A percentile compares a stretch with the other conserved stretches of the same genome.
phyloP scores from a whole-genome alignment of 2,113 vertebrate genomes.

The Nipponia nippon region DNA sequence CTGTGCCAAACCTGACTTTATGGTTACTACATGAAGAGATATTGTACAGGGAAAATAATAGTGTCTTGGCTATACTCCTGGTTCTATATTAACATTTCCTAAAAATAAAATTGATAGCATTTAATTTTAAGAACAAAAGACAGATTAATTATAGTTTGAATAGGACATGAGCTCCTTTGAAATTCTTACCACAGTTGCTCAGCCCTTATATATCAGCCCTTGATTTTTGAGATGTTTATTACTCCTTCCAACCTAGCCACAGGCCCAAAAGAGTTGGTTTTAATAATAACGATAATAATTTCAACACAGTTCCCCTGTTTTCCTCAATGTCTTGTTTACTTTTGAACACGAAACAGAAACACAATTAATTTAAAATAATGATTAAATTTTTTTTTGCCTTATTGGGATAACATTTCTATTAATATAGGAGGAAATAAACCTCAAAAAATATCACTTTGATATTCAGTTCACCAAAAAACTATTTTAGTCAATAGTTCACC shows the following conservation, averaged over 20 bases:
- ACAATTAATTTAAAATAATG: not conserved
- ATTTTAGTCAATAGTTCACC: not conserved
- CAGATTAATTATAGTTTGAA: not conserved
- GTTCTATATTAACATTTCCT: not conserved
- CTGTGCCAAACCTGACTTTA: not conserved
- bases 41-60: not conserved
- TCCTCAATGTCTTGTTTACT: not conserved
- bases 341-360: not conserved
- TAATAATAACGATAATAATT: not conserved
- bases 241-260: not conserved
- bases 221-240: not conserved
- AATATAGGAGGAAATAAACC: not conserved
- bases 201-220: not conserved
- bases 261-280: not conserved
- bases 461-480: not conserved
- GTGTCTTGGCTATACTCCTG: not conserved
- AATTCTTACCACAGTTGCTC: not conserved
- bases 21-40: not conserved
- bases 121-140: not conserved
- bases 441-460: not conserved
- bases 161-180: not conserved
- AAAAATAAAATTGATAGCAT: not conserved
- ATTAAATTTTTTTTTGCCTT: not conserved
- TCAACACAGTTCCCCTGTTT: not conserved
- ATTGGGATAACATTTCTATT: not conserved